These are phyloP conservation scores for Arizona elegans DNA, from an alignment of 2,113 vertebrate genomes.

Conservation along the genomic window DNA sequence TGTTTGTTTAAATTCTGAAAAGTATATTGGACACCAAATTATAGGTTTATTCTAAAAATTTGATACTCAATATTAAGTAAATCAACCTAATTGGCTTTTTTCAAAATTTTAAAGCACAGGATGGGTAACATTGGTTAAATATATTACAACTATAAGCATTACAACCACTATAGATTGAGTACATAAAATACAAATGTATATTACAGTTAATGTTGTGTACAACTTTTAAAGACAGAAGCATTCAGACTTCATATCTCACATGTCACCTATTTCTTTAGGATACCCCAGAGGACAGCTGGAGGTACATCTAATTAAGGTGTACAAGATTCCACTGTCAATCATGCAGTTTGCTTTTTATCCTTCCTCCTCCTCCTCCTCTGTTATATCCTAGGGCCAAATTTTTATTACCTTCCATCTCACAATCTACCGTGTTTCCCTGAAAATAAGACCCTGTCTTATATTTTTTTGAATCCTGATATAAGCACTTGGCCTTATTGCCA, in stretches of 20 bases:
- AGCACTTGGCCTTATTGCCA: too few relatives aligned
- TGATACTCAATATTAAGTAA: neutral
- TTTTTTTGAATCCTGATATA: too few relatives aligned
- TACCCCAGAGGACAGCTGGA: neutral
- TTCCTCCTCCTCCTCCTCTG: neutral
- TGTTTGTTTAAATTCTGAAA: slow-evolving; percentile 97
- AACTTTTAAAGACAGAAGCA: neutral
- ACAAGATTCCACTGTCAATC: neutral
- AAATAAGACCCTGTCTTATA: too few relatives aligned
- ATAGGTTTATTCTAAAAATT: slow-evolving; percentile 12
- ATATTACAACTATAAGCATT: neutral
- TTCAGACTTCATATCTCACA: neutral
- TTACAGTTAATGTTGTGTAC: neutral
- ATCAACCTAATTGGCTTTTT: neutral
- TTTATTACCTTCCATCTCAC: neutral
- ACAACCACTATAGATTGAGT: neutral
- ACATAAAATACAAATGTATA: neutral
- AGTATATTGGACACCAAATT: neutral
- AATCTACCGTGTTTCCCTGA: neutral
- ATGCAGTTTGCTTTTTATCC: neutral
- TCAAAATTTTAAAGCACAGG: neutral
- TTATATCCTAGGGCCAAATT: neutral
- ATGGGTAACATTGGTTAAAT: neutral
- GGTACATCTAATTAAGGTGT: neutral
- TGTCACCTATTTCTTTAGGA: neutral